These are phyloP conservation scores for Palythoa caribaeorum DNA, from an alignment of 92 coral and sea anemone species.

Conservation along the genomic window DNA sequence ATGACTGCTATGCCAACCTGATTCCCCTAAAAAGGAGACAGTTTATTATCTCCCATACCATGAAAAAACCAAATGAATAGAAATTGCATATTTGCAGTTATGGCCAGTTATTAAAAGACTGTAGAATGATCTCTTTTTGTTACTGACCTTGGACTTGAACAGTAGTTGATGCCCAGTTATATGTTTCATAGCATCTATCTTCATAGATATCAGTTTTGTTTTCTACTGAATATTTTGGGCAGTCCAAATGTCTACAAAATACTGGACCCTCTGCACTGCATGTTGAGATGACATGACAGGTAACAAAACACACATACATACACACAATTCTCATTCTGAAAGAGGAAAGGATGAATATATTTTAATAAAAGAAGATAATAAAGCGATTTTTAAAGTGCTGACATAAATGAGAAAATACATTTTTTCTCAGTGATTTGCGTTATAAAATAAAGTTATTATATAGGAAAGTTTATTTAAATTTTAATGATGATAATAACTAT, in stretches of 20 bases:
- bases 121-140: background rate
- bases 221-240: conserved; percentile 74
- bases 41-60: too few species aligned
- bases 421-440: too few species aligned
- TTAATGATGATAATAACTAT: too few species aligned
- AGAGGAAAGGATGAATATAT: background rate
- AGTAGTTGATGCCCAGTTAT: conserved; percentile 83
- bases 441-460: too few species aligned
- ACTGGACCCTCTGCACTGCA: conserved; percentile 30
- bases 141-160: conserved; percentile 69
- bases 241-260: conserved; percentile 75
- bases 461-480: too few species aligned
- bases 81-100: too few species aligned
- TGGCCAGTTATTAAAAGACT: background rate
- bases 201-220: conserved; percentile 72
- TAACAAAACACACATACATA: background rate
- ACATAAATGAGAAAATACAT: too few species aligned
- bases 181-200: conserved; percentile 68
- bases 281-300: background rate
- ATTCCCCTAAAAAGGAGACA: too few species aligned
- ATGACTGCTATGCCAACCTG: too few species aligned
- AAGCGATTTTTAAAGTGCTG: too few species aligned
- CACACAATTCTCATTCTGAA: background rate
- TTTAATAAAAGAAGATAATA: too few species aligned
- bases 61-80: too few species aligned